Conservation (phyloP, 2,113 vertebrate species). For the Candoia aspera region DNA sequence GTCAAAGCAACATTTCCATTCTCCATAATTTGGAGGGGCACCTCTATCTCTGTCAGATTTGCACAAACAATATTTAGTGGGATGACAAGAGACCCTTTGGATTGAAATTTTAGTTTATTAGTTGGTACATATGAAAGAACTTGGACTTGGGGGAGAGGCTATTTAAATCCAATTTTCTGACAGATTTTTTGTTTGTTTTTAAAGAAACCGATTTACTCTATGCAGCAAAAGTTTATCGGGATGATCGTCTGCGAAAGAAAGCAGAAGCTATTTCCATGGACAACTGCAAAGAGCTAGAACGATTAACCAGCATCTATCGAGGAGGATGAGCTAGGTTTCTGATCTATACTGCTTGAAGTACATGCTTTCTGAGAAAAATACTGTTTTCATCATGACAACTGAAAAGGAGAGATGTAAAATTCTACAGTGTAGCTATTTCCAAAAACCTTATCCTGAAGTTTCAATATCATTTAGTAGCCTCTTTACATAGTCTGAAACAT, state of each 20-base stretch:
- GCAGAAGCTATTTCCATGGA: constrained; percentile 95
- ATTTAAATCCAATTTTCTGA: constrained; percentile 13
- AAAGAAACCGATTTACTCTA: constrained; percentile 95
- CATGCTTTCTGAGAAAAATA: constrained; percentile 62
- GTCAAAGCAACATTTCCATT: background rate
- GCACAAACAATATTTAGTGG: background rate
- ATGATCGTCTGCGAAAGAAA: constrained; percentile 90
- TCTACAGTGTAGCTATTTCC: constrained; percentile 74
- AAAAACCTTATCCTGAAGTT: constrained; percentile 74
- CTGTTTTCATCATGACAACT: constrained; percentile 68
- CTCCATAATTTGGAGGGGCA: background rate
- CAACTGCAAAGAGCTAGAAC: constrained; percentile 93
- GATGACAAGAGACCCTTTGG: background rate
- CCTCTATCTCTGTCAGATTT: background rate
- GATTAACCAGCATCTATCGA: constrained; percentile 90
- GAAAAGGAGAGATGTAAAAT: constrained; percentile 71
- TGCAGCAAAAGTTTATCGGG: constrained; percentile 93
- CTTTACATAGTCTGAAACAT: constrained; percentile 75
- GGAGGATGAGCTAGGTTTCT: constrained; percentile 79
- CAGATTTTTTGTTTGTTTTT: constrained; percentile 33
- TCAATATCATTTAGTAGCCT: constrained; percentile 65
- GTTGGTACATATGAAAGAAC: background rate
- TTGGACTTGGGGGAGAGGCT: background rate
- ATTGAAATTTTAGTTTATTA: background rate
- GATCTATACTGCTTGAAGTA: background rate